Base-by-base conservation (phyloP, 1,140 invertebrate species). In the Cydia amplana region DNA sequence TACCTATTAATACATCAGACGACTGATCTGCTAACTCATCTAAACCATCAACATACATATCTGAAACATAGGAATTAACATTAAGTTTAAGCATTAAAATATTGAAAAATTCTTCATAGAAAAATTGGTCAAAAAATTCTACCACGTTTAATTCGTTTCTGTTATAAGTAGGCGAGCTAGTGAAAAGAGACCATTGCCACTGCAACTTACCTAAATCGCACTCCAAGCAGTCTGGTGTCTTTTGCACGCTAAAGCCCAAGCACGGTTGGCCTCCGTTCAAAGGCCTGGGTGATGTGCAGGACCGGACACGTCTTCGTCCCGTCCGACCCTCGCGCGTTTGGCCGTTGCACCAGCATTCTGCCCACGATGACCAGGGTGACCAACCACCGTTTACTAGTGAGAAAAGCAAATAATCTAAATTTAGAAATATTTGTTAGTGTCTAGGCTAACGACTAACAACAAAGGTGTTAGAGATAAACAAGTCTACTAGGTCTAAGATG, bases 291-390 rank as follows among this genome's bases (percentile, higher is more conserved):
- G 97, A 97, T 72, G 95, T 97, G 90, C 98, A 99, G 55, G 95
- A 95, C 73, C 98, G 94, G 73, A 96, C 96, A 74, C 97, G 93
- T 85, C 97, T 96, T 83, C 97, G 95, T 43, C 96, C 95, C 18
- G 82, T 75, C 1, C 81, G 77, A 0, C 83, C 82, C 60, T 87
- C 82, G 1, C 74, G 79, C 9, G 90, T 87, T 75, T 93, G 93
- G 1, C 94, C 94, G 20, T 93, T 91, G 83, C 95, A 95, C 83
- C 95, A 95, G 92, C 98, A 99, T 74, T 98, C 97, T 2, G 95
- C 95, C 97, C 97, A 99, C 10, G 95, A 91, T 2, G 97, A 97
- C 98, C 98, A 99, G 18, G 95, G 88, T 36, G 96, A 97, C 97
- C 97, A 98, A 74, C 95, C 97, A 78, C 98, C 98, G 93, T 98